These are phyloP conservation scores for Fragum fragum DNA, from an alignment of 2,888 invertebrate genomes.

Conservation along the genomic window DNA sequence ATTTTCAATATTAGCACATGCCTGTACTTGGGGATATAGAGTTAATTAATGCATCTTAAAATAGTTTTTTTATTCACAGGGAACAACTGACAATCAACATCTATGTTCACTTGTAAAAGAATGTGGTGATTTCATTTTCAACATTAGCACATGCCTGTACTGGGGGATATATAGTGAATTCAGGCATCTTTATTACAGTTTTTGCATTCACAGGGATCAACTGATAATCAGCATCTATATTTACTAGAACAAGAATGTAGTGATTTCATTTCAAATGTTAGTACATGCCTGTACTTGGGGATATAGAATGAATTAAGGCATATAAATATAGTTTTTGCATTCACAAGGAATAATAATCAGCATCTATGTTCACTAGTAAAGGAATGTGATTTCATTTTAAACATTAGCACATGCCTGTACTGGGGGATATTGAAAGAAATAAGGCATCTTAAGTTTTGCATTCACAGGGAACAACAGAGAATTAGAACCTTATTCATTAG, in stretches of 20 bases:
- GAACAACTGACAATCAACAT: not conserved
- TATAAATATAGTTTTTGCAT: too few species aligned
- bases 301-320: not conserved
- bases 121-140: not conserved
- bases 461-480: too few species aligned
- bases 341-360: too few species aligned
- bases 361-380: not conserved
- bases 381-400: not conserved
- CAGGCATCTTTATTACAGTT: too few species aligned
- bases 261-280: not conserved
- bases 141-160: conserved; percentile 29
- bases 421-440: not conserved
- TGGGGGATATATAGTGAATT: not conserved
- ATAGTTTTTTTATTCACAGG: too few species aligned
- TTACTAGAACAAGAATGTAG: not conserved
- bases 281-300: conserved; percentile 29
- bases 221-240: not conserved
- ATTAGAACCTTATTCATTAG: too few species aligned
- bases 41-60: not conserved
- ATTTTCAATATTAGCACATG: not conserved
- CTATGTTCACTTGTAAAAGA: not conserved
- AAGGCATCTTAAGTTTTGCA: too few species aligned
- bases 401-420: not conserved
- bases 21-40: conserved; percentile 5
- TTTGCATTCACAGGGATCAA: not conserved